Evolutionary conservation across 2,113 vertebrate species (phyloP), one percentile per base, ranked within the genome.

Genomic region (Chlorodrepanis virens): DNA sequence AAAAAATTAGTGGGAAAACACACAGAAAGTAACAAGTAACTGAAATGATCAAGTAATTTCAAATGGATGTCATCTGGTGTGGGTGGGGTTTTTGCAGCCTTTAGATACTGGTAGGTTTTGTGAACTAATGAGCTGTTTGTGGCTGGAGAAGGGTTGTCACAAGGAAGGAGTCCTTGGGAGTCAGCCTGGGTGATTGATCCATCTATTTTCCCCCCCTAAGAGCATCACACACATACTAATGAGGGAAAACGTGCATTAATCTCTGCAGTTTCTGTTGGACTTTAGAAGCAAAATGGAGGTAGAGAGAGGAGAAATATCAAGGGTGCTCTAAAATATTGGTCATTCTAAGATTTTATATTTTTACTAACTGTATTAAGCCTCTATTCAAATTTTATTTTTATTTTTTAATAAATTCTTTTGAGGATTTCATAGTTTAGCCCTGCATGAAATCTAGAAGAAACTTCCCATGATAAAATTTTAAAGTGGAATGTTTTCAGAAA

Each of bases 401-500:
- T 79, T 84, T 89, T 77, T 56, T 9, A 77, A 83, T 90, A 95
- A 70, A 72, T 90, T 49, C 53, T 67, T 79, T 24, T 74, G 49
- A 94, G 75, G 71, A 61, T 82, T 96, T 95, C 63, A 72, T 92
- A 92, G 61, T 67, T 95, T 94, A 97, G 95, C 37, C 14, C 28
- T 91, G 52, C 81, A 80, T 21, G 47, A 97, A 97, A 94, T 82
- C 56, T 63, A 39, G 57, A 71, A 76, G 39, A 19, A 42, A 52
- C 24, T 78, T 77, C 49, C 70, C 90, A 44, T 93, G 93, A 97
- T 97, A 96, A 97, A 97, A 97, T 97, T 97, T 98, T 97, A 81
- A 98, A 98, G 92, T 85, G 83, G 85, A 97, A 83, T 96, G 87
- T 97, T 97, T 98, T 96, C 93, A 97, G 78, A 80, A 96, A 64